Evolutionary conservation across 2,113 vertebrate genomes (phyloP).

Genomic region (Charadrius vociferus): DNA sequence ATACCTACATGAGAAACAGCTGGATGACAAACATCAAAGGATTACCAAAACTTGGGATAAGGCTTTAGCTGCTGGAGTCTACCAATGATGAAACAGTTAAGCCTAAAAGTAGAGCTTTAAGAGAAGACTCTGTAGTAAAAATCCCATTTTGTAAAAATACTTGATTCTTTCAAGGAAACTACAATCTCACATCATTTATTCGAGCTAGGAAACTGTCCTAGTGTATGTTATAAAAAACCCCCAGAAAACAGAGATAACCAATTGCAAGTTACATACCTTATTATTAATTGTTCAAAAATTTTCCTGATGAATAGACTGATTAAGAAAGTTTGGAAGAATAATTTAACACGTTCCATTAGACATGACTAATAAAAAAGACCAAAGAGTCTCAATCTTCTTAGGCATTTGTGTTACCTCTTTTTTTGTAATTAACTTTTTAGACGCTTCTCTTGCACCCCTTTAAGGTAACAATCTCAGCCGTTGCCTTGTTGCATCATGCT

Average conservation of each 20-base stretch:
- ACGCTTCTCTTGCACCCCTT: fast-evolving
- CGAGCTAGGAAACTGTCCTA: background rate
- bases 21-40: background rate
- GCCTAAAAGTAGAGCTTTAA: background rate
- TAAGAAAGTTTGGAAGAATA: background rate
- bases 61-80: background rate
- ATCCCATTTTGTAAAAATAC: background rate
- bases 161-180: background rate
- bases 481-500: fast-evolving
- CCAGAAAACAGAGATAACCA: background rate
- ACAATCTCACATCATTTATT: background rate
- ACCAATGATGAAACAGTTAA: background rate
- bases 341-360: background rate
- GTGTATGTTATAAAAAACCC: too few species aligned
- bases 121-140: background rate
- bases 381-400: background rate
- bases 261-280: fast-evolving
- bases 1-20: background rate
- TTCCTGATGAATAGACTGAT: fast-evolving
- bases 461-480: fast-evolving
- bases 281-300: background rate
- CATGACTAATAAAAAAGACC: fast-evolving
- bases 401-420: fast-evolving
- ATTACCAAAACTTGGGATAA: background rate
- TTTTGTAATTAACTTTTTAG: background rate